Evolutionary conservation across 2,888 invertebrate species (phyloP), one percentile per base, ranked within the genome.

Genomic region (Yponomeuta evonymella): DNA sequence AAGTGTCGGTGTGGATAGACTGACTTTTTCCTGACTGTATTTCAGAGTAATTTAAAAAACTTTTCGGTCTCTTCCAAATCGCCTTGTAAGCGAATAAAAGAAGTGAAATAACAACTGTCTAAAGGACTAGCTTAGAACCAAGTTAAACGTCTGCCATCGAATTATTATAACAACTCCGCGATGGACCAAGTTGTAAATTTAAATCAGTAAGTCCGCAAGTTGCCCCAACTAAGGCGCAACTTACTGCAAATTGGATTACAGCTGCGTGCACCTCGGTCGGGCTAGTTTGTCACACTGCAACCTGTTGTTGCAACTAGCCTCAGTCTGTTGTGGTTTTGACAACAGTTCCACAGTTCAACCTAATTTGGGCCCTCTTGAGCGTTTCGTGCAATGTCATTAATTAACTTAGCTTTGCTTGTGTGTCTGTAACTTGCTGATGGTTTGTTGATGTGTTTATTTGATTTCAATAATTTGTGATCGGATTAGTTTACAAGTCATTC

Each of bases 161-260:
- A 58, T 15, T 3, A 23, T 23, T 58, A 15, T 2, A 15, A 69
- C 69, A 67, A 72, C 73, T 9, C 70, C 51, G 15, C 74, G 73
- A 73, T 75, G 85, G 85, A 83, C 84, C 73, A 85, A 89, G 86
- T 90, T 87, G 83, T 85, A 86, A 88, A 89, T 90, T 90, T 89
- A 88, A 90, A 90, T 90, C 90, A 90, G 87, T 87, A 85, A 88
- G 87, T 87, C 84, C 82, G 81, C 76, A 79, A 89, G 81, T 81
- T 79, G 76, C 71, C 73, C 75, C 75, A 77, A 81, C 74, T 79
- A 76, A 30, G 43, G 36, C 77, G 78, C 51, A 86, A 89, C 84
- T 89, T 86, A 80, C 83, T 81, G 85, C 84, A 90, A 89, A 89
- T 91, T 90, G 88, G 88, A 89, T 89, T 89, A 90, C 83, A 71